Base-by-base conservation (phyloP, 1,140 invertebrate species). In the Sycophila sp. region DNA sequence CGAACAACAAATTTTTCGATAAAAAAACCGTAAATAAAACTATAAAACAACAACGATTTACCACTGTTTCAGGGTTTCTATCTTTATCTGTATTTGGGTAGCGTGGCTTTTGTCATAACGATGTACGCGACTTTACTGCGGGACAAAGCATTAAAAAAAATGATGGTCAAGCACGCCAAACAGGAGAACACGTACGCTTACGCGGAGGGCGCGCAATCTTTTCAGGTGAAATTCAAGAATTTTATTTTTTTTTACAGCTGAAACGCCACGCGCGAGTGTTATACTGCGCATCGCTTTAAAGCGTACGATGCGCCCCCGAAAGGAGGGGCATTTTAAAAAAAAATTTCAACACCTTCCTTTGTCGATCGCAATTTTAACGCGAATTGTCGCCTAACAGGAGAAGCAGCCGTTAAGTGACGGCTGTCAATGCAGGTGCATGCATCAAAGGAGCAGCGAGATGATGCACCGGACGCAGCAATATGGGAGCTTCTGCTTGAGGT, bases 101-200 rank as follows among this genome's bases (percentile, higher is more conserved):
- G 93, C 73, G 90, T 96, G 6, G 73, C 89, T 8, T 96, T 96
- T 83, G 89, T 96, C n/a, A 87, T 93, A 60, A 93, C 94, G 76
- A 92, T 94, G 80, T 94, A 94, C 78, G 88, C 90, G 2, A 94
- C 91, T 65, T 82, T 94, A 30, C 82, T 94, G 4, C 88, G 89
- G 22, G 89, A 92, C 75, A 89, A 88, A 71, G 87, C 88, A 13
- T 79, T 90, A 1, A 84, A 81, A 68, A 79, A 78, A 60, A 72
- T 80, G 77, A 70, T 77, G 38, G 73, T 75, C 6, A 80, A 79
- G 28, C 78, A 79, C 65, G 72, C 73, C 45, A 81, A 74, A 15
- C 77, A 78, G 28, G 75, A 78, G 65, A 76, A 22, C n/a, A 71
- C 63, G 38, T 77, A 75, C 32, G 69, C 72, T 4, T 77, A 77